A percentile compares a stretch with the other conserved stretches of the same genome.
Evolutionary conservation across 37 sponge, comb jelly and placozoan species (phyloP).

Genomic region (Dysidea cf. avara): DNA sequence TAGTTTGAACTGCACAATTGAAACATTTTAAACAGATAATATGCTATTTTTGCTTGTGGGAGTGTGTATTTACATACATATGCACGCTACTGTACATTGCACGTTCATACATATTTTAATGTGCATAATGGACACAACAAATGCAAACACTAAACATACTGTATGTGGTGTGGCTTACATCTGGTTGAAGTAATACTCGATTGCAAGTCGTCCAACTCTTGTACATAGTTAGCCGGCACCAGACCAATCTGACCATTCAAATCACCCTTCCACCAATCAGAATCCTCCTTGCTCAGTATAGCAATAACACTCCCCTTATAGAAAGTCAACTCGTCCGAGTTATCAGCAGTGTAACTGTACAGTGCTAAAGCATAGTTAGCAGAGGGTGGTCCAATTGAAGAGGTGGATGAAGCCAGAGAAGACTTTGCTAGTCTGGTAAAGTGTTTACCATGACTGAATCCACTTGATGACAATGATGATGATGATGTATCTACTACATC

Average conservation of each 20-base stretch:
- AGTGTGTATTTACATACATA: too few species aligned
- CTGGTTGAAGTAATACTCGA: constrained; percentile 24
- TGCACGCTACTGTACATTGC: background rate
- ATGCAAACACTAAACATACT: too few species aligned
- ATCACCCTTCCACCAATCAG: constrained; percentile 81
- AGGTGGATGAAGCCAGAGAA: background rate
- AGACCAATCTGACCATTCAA: constrained; percentile 64
- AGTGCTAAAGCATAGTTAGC: constrained; percentile 67
- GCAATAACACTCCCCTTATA: constrained; percentile 84
- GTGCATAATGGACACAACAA: background rate
- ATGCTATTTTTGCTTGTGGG: too few species aligned
- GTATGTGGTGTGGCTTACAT: constrained; percentile 33
- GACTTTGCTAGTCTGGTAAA: too few species aligned
- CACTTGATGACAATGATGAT: too few species aligned
- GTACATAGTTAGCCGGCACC: constrained; percentile 85
- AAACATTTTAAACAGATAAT: too few species aligned
- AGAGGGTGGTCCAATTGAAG: too few species aligned
- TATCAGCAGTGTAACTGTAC: constrained; percentile 68
- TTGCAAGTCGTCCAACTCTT: constrained; percentile 40
- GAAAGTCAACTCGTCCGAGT: constrained; percentile 76
- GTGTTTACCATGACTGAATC: too few species aligned
- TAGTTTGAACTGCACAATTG: too few species aligned
- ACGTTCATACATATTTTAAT: background rate
- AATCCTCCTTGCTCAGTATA: constrained; percentile 61
- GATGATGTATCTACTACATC: too few species aligned